Percentiles rank a stretch among this genome's conserved stretches.
These are phyloP conservation scores for Epinotia ramella DNA, from an alignment of 2,888 invertebrate species.

Conservation along the genomic window DNA sequence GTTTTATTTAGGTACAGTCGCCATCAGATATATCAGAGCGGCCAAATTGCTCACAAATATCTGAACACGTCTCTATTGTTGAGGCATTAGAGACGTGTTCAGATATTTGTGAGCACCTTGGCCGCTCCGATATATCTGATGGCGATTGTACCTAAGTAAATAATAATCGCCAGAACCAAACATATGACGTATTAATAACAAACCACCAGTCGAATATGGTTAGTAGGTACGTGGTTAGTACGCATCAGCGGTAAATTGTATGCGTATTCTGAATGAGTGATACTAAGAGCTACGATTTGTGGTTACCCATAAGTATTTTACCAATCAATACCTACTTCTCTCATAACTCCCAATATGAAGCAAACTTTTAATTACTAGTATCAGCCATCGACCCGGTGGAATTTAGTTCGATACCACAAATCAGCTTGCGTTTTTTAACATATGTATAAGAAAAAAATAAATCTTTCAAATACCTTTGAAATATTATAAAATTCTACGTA, in stretches of 20 bases:
- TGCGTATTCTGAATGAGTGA: background rate
- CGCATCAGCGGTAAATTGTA: constrained; percentile 10
- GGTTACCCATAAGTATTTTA: background rate
- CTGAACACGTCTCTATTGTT: no score
- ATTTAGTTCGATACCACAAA: background rate
- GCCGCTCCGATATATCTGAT: no score
- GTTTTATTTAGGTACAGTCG: background rate
- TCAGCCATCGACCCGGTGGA: background rate
- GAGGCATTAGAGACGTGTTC: no score
- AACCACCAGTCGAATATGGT: background rate
- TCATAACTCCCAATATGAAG: background rate
- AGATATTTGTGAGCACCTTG: no score
- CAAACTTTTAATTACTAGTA: no score
- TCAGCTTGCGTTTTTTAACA: no score
- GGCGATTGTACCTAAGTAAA: no score
- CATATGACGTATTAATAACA: background rate
- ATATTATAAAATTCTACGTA: no score
- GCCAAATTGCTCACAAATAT: no score
- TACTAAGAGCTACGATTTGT: background rate
- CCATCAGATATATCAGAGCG: no score
- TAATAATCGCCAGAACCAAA: background rate
- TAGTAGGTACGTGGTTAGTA: background rate
- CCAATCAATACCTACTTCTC: background rate
- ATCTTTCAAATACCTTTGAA: no score
- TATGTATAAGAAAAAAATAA: no score